Conservation (phyloP, 2,113 vertebrate genomes). For the Nannospalax galili region DNA sequence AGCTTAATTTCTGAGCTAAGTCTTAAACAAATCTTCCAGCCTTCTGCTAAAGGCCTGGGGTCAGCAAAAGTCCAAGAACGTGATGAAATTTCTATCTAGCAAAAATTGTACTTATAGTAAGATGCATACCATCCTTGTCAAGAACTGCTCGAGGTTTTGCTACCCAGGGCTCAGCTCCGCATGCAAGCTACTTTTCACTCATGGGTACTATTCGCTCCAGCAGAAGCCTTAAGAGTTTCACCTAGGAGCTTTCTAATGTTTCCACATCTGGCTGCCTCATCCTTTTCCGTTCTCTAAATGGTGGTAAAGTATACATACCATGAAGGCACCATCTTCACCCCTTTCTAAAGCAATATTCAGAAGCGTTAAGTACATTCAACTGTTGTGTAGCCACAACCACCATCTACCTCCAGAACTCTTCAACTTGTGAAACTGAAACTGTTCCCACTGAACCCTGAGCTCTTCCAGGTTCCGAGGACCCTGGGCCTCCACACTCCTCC, state of each 20-base stretch:
- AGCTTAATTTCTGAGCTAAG: not conserved
- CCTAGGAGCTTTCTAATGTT: not conserved
- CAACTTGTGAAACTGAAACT: not conserved
- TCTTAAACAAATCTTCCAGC: not conserved
- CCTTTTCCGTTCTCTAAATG: not conserved
- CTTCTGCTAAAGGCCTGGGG: not conserved
- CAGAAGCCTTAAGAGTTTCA: not conserved
- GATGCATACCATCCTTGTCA: not conserved
- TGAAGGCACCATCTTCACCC: not conserved
- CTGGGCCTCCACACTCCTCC: fast-evolving
- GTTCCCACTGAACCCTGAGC: no score
- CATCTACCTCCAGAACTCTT: not conserved
- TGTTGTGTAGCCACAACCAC: not conserved
- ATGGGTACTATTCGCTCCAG: not conserved
- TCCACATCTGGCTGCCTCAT: no score
- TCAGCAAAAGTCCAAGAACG: not conserved
- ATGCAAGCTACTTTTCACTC: not conserved
- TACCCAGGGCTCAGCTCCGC: not conserved
- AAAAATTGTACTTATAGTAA: not conserved
- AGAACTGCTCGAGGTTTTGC: not conserved
- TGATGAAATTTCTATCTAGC: not conserved
- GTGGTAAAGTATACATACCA: not conserved
- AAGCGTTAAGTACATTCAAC: no score
- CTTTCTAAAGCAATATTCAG: not conserved
- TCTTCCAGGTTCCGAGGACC: fast-evolving